Evolutionary conservation across 2,888 invertebrate species (phyloP), one percentile per base, ranked within the genome.

Genomic region (Antheraea assamensis): DNA sequence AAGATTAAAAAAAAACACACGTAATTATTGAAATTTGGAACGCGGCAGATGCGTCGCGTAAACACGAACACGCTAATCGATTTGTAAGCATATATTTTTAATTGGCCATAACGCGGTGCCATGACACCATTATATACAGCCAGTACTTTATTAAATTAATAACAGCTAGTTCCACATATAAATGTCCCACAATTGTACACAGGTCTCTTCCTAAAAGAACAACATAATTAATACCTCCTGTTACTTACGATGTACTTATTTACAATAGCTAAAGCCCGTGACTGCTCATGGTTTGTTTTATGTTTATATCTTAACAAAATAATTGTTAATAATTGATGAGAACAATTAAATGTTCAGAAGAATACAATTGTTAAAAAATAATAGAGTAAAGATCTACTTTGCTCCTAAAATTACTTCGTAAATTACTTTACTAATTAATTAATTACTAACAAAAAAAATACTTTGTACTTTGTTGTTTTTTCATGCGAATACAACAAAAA

Each of bases 21-120:
- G 88, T 91, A 89, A 93, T 93, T 93, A 93, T 92, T 93, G 87
- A 92, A 93, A 93, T 91, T 91, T 90, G 78, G 90, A 91, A 91
- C 88, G 35, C n/a, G 68, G 91, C 93, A 93, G 93, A 93, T 93
- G 93, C 88, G 70, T 47, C 64, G 71, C 71, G 35, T 27, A 64
- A 64, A 35, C 68, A 35, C 68, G 68, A 68, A 27, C 68, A 68
- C 68, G 68, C 68, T 73, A 73, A 73, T 73, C 73, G 73, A 73
- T 73, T 73, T 70, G 58, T 58, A 70, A 55, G 73, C 58, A 47
- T 47, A 64, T 72, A 58, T 27, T 68, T 68, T 47, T 73, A 70
- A 70, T 73, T 24, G 27, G 30, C 58, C 49, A n/a, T 70, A 70
- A 70, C 58, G 35, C 27, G 30, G 30, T 17, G 68, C 35, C 31